Evolutionary conservation across 2,797 vertebrate genomes (phyloP).

Genomic region (Mus caroli): DNA sequence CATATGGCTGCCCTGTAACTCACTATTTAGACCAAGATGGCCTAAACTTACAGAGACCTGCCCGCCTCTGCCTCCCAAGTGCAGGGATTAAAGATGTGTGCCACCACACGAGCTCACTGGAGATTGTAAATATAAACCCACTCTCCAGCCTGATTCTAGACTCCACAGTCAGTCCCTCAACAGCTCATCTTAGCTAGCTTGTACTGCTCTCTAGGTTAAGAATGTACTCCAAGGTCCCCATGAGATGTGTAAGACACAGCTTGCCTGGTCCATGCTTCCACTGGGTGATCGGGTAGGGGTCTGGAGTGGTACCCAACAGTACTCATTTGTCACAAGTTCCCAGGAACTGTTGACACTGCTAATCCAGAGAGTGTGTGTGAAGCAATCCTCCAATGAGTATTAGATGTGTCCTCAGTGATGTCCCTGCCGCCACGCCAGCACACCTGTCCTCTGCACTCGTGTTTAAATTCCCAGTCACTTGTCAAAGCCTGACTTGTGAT

Average conservation of each 20-base stretch:
- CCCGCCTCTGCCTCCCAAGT: background rate
- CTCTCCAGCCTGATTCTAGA: background rate
- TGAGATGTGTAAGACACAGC: background rate
- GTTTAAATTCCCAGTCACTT: background rate
- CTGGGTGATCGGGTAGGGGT: background rate
- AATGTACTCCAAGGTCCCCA: fast-evolving
- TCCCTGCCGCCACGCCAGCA: fast-evolving
- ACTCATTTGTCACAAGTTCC: background rate
- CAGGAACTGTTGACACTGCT: background rate
- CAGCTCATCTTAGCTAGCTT: background rate
- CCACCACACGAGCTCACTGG: background rate
- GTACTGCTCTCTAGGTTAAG: background rate
- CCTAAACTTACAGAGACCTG: background rate
- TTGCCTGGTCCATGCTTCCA: fast-evolving
- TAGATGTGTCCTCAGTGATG: background rate
- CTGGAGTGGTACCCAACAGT: background rate
- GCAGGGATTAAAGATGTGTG: background rate
- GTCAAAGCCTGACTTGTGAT: background rate
- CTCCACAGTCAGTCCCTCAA: background rate
- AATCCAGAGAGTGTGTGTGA: background rate
- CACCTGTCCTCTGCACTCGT: background rate
- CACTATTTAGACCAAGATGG: background rate
- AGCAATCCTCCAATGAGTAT: background rate
- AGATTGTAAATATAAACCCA: background rate
- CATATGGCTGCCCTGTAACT: background rate